Evolutionary conservation across 2,113 vertebrate genomes (phyloP), one percentile per base, ranked within the genome.

Genomic region (Vulpes lagopus): DNA sequence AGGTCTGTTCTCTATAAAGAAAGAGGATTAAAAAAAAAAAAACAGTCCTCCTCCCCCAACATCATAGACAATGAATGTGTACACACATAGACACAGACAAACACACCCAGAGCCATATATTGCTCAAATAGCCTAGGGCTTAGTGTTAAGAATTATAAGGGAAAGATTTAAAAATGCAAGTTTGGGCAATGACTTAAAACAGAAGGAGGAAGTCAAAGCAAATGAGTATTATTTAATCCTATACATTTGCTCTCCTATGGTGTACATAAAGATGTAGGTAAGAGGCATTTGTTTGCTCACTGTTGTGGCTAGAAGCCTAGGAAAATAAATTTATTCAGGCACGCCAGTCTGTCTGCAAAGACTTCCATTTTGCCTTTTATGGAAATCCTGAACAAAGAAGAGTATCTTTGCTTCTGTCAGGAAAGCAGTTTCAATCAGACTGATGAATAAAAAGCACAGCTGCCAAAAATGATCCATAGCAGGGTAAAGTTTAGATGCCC

Each of bases 321-420:
- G 76, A 97, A 98, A 98, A 97, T 89, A 96, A 98, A 96, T 95
- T 8, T 32, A 97, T 97, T 98, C 88, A 96, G 69, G 97, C 97
- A 96, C 11, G 38, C 82, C 51, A 65, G 78, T 67, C 91, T 98
- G 95, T 98, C 97, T 98, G 95, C 97, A 96, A 97, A 98, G 96
- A 90, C 6, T 69, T 95, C 80, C 82, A 95, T 98, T 98, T 98
- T 90, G 12, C 98, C 98, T 98, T 98, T 97, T 98, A 98, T 97
- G 98, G 98, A 97, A 98, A 98, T 98, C 80, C 96, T 97, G 96
- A 98, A 97, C 96, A 98, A 98, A 98, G 91, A 95, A 97, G 95
- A 98, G 80, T 85, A 92, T 97, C 94, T 97, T 97, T 95, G 89
- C 92, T 98, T 93, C 90, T 98, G 89, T 97, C 97, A 98, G 16